phyloP scores from a whole-genome alignment of 2,113 vertebrate species.

The Labrus mixtus region DNA sequence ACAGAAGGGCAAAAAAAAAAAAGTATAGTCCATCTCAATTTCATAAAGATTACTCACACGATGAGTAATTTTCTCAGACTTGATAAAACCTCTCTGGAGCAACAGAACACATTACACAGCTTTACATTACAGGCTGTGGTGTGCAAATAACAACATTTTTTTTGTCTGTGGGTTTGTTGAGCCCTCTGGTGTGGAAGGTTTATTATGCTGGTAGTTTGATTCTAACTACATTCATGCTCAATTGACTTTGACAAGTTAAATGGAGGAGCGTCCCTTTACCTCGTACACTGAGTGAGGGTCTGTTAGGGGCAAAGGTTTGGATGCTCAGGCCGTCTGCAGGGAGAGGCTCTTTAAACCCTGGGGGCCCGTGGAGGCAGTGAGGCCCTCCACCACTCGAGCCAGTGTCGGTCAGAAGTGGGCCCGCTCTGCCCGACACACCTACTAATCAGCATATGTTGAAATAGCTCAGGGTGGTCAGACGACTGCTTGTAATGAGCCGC shows the following conservation, averaged over 20 bases:
- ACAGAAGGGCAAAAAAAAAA: too few species aligned
- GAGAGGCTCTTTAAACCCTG: conserved; percentile 49
- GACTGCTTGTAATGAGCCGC: conserved; percentile 8
- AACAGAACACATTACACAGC: not conserved
- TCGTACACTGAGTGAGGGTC: conserved; percentile 12
- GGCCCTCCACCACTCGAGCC: conserved; percentile 58
- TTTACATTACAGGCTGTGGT: conserved; percentile 13
- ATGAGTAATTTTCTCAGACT: not conserved
- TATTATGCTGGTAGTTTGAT: conserved; percentile 66
- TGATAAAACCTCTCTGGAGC: not conserved
- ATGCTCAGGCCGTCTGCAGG: conserved; percentile 10
- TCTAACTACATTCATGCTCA: conserved; percentile 72
- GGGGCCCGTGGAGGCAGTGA: conserved; percentile 1
- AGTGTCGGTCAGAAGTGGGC: conserved; percentile 66
- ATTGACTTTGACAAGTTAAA: conserved; percentile 25
- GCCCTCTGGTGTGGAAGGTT: conserved; percentile 45
- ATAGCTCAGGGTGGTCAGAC: conserved; percentile 75
- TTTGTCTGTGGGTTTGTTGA: conserved; percentile 40
- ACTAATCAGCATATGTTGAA: conserved; percentile 78
- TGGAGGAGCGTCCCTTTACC: conserved; percentile 11
- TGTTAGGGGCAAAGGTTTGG: conserved; percentile 8
- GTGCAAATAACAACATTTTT: too few species aligned
- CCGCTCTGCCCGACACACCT: conserved; percentile 69
- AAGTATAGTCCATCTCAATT: not conserved
- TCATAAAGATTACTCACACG: not conserved